Evolutionary conservation across 2,888 invertebrate species (phyloP).

Genomic region (Agrotis puta): DNA sequence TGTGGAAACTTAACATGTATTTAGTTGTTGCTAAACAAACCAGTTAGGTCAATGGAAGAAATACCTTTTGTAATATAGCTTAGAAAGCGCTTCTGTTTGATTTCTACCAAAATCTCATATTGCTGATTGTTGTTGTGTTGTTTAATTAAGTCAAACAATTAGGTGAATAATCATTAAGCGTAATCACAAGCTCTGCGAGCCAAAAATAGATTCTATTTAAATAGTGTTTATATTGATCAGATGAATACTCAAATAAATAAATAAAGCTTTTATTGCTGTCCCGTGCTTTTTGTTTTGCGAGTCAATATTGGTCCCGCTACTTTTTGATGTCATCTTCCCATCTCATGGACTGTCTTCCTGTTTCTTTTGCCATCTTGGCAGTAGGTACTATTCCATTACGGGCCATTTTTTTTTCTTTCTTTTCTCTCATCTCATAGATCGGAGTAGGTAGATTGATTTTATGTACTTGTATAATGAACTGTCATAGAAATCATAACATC

Average conservation of each 20-base stretch:
- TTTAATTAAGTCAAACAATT: constrained; percentile 24
- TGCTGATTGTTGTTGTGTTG: constrained; percentile 9
- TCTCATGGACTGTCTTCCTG: too few species aligned
- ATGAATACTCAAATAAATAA: not conserved
- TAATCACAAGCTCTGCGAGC: not conserved
- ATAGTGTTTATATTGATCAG: not conserved
- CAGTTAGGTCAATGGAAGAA: constrained; percentile 24
- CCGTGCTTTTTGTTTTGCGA: too few species aligned
- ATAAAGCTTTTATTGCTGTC: too few species aligned
- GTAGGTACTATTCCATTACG: too few species aligned
- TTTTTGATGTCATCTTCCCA: too few species aligned
- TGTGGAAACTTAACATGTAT: constrained; percentile 20
- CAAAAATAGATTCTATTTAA: constrained; percentile 3
- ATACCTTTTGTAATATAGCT: constrained; percentile 25
- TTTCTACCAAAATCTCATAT: constrained; percentile 15
- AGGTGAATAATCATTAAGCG: constrained; percentile 17
- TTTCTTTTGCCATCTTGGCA: too few species aligned
- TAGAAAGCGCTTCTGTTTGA: constrained; percentile 29
- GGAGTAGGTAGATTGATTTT: too few species aligned
- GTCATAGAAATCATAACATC: too few species aligned
- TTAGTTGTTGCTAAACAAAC: constrained; percentile 25
- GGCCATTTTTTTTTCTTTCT: too few species aligned
- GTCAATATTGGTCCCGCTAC: too few species aligned
- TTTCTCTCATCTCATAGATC: too few species aligned
- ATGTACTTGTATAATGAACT: too few species aligned